These are phyloP conservation scores for Cephalophus harveyi DNA, from an alignment of 2,113 vertebrate genomes.

Conservation along the genomic window DNA sequence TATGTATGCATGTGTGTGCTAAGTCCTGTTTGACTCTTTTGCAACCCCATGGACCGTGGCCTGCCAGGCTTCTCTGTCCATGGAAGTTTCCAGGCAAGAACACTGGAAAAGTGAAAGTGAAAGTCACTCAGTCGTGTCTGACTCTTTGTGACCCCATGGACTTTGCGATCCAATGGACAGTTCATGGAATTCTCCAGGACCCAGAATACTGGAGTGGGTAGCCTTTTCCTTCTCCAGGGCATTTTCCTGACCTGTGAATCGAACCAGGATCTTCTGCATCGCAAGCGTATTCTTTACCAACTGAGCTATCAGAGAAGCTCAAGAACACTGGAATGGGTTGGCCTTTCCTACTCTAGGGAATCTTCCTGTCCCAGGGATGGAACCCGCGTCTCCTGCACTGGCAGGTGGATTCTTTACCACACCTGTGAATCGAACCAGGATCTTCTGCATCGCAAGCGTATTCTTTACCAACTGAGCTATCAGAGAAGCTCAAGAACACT, in stretches of 20 bases:
- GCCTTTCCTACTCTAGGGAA: not conserved
- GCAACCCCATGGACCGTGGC: not conserved
- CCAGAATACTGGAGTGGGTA: not conserved
- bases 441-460: not conserved
- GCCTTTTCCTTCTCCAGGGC: not conserved
- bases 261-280: not conserved
- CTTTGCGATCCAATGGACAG: not conserved
- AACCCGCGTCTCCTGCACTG: accelerated
- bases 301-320: not conserved
- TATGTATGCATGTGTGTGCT: not conserved
- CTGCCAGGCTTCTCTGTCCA: not conserved
- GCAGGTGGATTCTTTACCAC: not conserved
- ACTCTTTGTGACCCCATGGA: not conserved
- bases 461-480: not conserved
- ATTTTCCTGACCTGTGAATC: not conserved
- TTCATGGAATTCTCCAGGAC: not conserved
- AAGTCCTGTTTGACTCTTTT: not conserved
- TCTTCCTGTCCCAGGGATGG: not conserved
- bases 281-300: not conserved
- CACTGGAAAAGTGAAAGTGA: not conserved
- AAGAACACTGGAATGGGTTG: not conserved
- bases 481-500: not conserved
- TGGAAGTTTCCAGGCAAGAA: not conserved
- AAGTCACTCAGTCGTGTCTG: accelerated
- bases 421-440: accelerated